Evolutionary conservation across 1,140 invertebrate species (phyloP).

Genomic region (Drosophila virilis): DNA sequence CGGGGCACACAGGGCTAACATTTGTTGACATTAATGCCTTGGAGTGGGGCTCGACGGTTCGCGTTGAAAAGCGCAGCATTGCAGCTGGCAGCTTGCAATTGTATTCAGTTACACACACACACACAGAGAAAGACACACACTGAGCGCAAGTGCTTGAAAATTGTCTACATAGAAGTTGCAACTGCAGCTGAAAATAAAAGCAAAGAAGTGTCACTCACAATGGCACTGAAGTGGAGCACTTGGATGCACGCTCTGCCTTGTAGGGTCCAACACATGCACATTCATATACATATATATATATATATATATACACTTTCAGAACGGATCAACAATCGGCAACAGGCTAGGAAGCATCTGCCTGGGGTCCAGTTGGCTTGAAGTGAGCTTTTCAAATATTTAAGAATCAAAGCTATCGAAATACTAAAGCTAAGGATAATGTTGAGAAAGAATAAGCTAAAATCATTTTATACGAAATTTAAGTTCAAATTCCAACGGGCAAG

Average conservation of each 20-base stretch:
- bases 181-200: conserved; percentile 41
- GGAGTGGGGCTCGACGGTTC: conserved; percentile 32
- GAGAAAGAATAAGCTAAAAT: background rate
- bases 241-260: conserved; percentile 10
- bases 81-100: conserved; percentile 26
- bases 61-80: conserved; percentile 44
- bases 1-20: conserved; percentile 30
- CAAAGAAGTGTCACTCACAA: conserved; percentile 61
- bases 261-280: conserved; percentile 32
- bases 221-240: conserved; percentile 60
- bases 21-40: conserved; percentile 76
- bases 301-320: no score
- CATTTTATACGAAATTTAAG: background rate
- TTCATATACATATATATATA: background rate
- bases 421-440: background rate
- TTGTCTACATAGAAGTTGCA: conserved; percentile 32
- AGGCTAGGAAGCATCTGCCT: conserved; percentile 42
- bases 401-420: background rate
- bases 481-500: background rate
- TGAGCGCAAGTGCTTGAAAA: conserved; percentile 36
- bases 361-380: conserved; percentile 28
- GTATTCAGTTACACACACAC: conserved; percentile 33
- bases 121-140: conserved; percentile 10
- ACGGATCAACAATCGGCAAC: conserved; percentile 61
- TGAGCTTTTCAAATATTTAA: conserved; percentile 35